phyloP scores from a whole-genome alignment of 2,113 vertebrate genomes.

The Terrapene triunguis region DNA sequence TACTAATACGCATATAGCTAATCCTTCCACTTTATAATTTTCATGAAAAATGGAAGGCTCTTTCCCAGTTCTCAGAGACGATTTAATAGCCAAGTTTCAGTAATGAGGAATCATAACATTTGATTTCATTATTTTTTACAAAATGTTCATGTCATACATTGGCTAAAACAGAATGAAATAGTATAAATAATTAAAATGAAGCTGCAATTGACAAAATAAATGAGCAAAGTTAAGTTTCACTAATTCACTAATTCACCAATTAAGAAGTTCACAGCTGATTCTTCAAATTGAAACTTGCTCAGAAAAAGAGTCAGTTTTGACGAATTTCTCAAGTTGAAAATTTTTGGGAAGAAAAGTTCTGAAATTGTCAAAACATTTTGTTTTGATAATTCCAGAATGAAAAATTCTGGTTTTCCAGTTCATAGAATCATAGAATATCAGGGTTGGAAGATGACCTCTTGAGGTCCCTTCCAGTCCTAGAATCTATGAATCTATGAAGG shows the following conservation, averaged over 20 bases:
- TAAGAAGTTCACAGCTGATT: not conserved
- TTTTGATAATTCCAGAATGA: not conserved
- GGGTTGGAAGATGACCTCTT: too few species aligned
- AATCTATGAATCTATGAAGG: too few species aligned
- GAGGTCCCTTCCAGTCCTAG: too few species aligned
- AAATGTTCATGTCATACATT: not conserved
- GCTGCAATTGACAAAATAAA: not conserved
- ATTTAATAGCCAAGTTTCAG: slow-evolving; percentile 45
- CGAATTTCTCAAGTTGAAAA: not conserved
- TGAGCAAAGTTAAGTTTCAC: not conserved
- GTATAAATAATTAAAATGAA: slow-evolving; percentile 34
- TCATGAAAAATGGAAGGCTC: slow-evolving; percentile 34
- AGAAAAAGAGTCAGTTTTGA: not conserved
- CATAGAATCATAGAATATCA: too few species aligned
- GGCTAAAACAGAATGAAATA: slow-evolving; percentile 17
- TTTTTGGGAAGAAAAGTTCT: not conserved
- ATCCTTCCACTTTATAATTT: slow-evolving; percentile 40
- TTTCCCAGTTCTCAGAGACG: slow-evolving; percentile 28
- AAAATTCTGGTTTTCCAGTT: not conserved
- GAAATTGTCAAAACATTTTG: not conserved
- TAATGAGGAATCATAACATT: slow-evolving; percentile 37
- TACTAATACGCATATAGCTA: slow-evolving; percentile 48
- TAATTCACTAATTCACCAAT: not conserved
- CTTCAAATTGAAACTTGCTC: not conserved
- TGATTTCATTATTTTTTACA: slow-evolving; percentile 42